Conservation (phyloP, 2,888 invertebrate genomes). For the Monoplex corrugatus region DNA sequence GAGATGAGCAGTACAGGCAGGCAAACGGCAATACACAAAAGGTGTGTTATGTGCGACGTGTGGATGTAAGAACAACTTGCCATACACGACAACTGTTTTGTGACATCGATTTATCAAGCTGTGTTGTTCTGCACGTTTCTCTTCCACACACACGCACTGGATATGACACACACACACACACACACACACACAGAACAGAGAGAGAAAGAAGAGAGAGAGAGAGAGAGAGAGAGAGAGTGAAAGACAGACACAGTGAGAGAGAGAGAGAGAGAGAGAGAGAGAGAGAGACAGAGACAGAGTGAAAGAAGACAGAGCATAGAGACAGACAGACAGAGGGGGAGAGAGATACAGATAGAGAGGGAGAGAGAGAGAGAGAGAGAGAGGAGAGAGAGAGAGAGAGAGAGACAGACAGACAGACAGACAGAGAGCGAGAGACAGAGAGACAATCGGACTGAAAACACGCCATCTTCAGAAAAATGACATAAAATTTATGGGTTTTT, state of each 20-base stretch:
- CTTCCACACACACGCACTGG: neutral
- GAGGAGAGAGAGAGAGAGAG: neutral
- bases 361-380: neutral
- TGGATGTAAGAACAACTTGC: no score
- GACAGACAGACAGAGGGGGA: neutral
- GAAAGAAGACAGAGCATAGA: neutral
- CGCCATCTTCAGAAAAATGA: no score
- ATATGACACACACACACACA: neutral
- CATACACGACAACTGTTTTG: neutral
- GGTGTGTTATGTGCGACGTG: no score
- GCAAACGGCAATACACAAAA: no score
- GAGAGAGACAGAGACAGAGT: neutral
- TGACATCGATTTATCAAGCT: neutral
- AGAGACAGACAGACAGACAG: neutral
- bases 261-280: neutral
- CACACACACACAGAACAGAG: neutral
- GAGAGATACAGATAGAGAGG: neutral
- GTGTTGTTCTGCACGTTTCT: neutral
- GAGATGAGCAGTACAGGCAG: no score
- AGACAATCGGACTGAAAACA: no score
- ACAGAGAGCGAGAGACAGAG: neutral
- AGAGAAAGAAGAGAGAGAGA: neutral
- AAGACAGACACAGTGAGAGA: neutral
- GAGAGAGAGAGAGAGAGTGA: no score
- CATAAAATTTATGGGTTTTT: no score